A percentile compares a stretch with the other conserved stretches of the same genome.
phyloP scores from a whole-genome alignment of 2,888 invertebrate species.

The Nephrotoma appendiculata region DNA sequence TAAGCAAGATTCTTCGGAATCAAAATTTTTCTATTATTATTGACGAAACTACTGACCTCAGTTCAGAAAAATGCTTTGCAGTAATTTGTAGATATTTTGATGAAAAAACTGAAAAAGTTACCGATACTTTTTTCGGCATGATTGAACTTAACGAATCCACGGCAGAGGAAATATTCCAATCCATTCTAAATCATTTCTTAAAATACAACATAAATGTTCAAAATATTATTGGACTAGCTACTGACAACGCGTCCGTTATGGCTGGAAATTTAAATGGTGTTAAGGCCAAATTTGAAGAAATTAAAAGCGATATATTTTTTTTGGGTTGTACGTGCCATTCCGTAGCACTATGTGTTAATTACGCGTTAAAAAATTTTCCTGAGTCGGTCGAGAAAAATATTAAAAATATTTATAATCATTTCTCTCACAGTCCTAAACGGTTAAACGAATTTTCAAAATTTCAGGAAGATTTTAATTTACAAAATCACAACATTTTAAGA shows the following conservation, averaged over 20 bases:
- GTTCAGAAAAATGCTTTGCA: neutral
- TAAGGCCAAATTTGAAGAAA: too few species aligned
- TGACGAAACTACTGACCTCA: neutral
- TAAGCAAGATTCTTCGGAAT: neutral
- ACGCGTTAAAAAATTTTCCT: neutral
- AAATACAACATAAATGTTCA: too few species aligned
- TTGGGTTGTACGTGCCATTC: neutral
- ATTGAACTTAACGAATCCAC: neutral
- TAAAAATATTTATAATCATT: neutral
- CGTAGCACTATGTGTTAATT: neutral
- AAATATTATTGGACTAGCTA: neutral
- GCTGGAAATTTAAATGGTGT: too few species aligned
- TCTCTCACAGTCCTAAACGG: neutral
- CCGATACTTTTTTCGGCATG: too few species aligned
- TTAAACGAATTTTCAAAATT: neutral
- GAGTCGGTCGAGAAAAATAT: neutral
- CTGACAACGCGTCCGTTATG: neutral
- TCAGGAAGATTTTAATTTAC: neutral
- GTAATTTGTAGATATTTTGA: neutral
- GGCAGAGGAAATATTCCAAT: neutral
- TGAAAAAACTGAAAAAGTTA: too few species aligned
- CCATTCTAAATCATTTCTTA: neutral
- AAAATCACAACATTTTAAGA: too few species aligned
- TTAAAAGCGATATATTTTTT: neutral
- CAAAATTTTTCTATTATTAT: neutral